Evolutionary conservation across 2,888 invertebrate species (phyloP), one percentile per base, ranked within the genome.

Genomic region (Parasteatoda lunata): DNA sequence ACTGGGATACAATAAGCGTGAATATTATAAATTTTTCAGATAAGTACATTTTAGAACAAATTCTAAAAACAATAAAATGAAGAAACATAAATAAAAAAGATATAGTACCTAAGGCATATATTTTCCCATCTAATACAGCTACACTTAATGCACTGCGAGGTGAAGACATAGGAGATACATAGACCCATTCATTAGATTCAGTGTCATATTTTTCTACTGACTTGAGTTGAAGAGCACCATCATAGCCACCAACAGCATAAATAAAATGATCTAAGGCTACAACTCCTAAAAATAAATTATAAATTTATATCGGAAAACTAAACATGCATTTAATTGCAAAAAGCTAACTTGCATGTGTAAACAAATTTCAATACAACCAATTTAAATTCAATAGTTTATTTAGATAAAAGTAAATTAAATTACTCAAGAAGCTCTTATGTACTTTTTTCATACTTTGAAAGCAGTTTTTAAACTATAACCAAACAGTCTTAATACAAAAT

Each of bases 241-340:
- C 97, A 92, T 97, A 97, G n/a, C 98, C 98, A 77, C 98, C 98
- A 85, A 97, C 95, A n/a, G 97, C 97, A 92, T 96, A 98, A 89
- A 98, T 96, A 91, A 94, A 95, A 91, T 97, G 96, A 91, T 96
- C 96, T 90, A 97, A 93, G 13, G 95, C 95, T 5, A 95, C 96
- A 66, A 97, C 96, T 84, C 97, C 92, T 92, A 45, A 13, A n/a
- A 79, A 69, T 30, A 65, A 13, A 68, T 68, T 68, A 8, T 1
- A 15, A 30, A 15, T 5, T 30, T 30, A 68, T 30, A 30, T 30
- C 30, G 2, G 30, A 30, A 30, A 30, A 30, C 30, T 30, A 30
- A 30, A 2, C 2, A 30, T 30, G 30, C 30, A 30, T 30, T 30
- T 30, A 1, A 30, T 30, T 30, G 0, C 30, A 30, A 30, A 30